Conservation (phyloP, 2,888 invertebrate species). For the Trisateles emortualis region DNA sequence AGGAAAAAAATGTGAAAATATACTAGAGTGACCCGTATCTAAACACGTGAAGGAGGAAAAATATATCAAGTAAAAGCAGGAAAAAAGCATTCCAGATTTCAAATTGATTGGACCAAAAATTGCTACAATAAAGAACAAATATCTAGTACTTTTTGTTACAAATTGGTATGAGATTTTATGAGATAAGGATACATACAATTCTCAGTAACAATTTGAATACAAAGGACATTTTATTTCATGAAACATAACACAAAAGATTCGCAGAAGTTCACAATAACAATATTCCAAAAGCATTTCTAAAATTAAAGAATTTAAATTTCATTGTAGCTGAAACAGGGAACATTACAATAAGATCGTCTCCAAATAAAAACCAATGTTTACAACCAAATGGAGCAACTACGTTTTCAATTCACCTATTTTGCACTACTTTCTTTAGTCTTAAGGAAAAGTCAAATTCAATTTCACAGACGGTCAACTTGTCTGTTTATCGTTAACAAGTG, state of each 20-base stretch:
- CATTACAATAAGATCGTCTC: slow-evolving; percentile 23
- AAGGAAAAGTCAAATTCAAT: slow-evolving; percentile 52
- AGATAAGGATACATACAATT: slow-evolving; percentile 16
- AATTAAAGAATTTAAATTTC: slow-evolving; percentile 4
- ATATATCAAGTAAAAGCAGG: slow-evolving; percentile 28
- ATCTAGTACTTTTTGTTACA: slow-evolving; percentile 34
- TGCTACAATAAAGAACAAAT: slow-evolving; percentile 42
- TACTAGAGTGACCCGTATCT: slow-evolving; percentile 38
- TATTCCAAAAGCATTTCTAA: background rate
- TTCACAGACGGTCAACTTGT: slow-evolving; percentile 48
- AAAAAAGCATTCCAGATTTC: slow-evolving; percentile 40
- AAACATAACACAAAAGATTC: background rate
- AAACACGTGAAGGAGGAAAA: slow-evolving; percentile 29
- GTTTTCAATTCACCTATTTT: slow-evolving; percentile 50
- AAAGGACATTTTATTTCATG: slow-evolving; percentile 3
- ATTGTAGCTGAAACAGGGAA: slow-evolving; percentile 10
- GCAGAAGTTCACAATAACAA: background rate
- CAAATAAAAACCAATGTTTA: slow-evolving; percentile 41
- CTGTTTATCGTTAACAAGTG: slow-evolving; percentile 45
- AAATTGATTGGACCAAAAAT: slow-evolving; percentile 45
- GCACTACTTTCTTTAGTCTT: slow-evolving; percentile 47
- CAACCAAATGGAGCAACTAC: slow-evolving; percentile 30
- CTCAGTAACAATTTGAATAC: slow-evolving; percentile 8
- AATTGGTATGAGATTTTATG: slow-evolving; percentile 35
- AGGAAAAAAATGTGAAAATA: slow-evolving; percentile 32